Conservation (phyloP, 23 tunicate species). For the Ascidia mentula region DNA sequence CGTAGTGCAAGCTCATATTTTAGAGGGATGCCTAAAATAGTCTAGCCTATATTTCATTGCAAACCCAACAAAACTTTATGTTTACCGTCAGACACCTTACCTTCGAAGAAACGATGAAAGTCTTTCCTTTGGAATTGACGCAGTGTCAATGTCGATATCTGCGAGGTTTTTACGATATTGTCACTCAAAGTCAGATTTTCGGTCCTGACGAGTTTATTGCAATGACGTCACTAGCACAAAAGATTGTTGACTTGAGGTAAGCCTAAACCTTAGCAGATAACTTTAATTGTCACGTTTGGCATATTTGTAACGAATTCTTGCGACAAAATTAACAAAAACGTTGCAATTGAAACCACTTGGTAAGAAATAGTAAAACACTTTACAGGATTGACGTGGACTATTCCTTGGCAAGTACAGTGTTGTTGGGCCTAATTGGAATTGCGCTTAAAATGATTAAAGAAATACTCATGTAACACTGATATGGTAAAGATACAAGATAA, state of each 20-base stretch:
- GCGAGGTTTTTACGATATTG: conserved; percentile 35
- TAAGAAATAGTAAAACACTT: too few relatives aligned
- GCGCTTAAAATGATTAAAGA: too few relatives aligned
- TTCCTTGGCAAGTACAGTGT: too few relatives aligned
- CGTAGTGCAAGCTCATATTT: neutral
- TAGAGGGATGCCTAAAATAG: neutral
- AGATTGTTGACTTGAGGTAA: conserved; percentile 17
- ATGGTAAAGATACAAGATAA: too few relatives aligned
- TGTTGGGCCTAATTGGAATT: too few relatives aligned
- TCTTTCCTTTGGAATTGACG: conserved; percentile 14
- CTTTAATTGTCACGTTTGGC: too few relatives aligned
- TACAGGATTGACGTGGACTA: too few relatives aligned
- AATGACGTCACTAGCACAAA: conserved; percentile 42
- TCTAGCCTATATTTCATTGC: neutral
- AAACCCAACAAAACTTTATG: neutral
- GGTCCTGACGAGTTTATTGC: conserved; percentile 69
- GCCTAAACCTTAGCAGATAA: too few relatives aligned
- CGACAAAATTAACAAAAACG: too few relatives aligned
- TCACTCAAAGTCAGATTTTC: conserved; percentile 38
- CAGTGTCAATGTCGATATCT: conserved; percentile 32
- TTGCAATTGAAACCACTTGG: too few relatives aligned
- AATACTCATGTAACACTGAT: too few relatives aligned
- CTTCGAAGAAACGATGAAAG: conserved; percentile 27
- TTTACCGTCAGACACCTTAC: conserved; percentile 33
- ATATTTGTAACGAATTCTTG: too few relatives aligned